A percentile compares a stretch with the other conserved stretches of the same genome.
These are phyloP conservation scores for Champsocephalus gunnari DNA, from an alignment of 2,797 vertebrate genomes.

Conservation along the genomic window DNA sequence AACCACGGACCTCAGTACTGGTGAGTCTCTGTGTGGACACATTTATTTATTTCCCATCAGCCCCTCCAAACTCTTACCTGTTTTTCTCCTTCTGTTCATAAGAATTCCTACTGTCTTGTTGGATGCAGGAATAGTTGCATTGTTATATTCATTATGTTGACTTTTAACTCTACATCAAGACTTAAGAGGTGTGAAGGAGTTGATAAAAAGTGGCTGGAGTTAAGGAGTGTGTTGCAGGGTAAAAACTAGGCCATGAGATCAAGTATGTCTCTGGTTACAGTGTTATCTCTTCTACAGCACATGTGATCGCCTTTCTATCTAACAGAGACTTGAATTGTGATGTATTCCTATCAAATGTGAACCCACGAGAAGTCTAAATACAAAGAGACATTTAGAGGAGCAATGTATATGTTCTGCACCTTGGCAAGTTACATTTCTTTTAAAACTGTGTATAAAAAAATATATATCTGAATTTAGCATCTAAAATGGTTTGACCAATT, in stretches of 20 bases:
- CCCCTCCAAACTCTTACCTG: not conserved
- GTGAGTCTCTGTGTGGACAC: slow-evolving; percentile 79
- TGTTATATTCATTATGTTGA: not conserved
- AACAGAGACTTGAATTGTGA: slow-evolving; percentile 35
- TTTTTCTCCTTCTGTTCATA: not conserved
- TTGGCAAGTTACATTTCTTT: too few species aligned
- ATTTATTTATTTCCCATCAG: not conserved
- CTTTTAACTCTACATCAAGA: not conserved
- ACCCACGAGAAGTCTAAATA: not conserved
- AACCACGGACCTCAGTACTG: slow-evolving; percentile 85
- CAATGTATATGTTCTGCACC: not conserved
- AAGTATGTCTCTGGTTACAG: slow-evolving; percentile 69
- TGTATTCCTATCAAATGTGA: slow-evolving; percentile 11
- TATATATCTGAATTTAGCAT: too few species aligned
- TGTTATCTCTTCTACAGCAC: slow-evolving; percentile 50
- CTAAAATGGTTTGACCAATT: too few species aligned
- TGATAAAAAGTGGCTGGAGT: slow-evolving; percentile 6
- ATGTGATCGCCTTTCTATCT: slow-evolving; percentile 66
- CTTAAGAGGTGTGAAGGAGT: not conserved
- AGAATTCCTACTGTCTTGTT: not conserved
- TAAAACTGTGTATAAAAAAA: too few species aligned
- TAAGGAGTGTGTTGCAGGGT: not conserved
- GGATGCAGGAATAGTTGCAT: not conserved
- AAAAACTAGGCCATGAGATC: slow-evolving; percentile 57
- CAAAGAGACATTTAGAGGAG: not conserved